Percentiles rank a stretch among this genome's conserved stretches.
Conservation (phyloP, 1,140 invertebrate genomes). For the Pentalonia nigronervosa region DNA sequence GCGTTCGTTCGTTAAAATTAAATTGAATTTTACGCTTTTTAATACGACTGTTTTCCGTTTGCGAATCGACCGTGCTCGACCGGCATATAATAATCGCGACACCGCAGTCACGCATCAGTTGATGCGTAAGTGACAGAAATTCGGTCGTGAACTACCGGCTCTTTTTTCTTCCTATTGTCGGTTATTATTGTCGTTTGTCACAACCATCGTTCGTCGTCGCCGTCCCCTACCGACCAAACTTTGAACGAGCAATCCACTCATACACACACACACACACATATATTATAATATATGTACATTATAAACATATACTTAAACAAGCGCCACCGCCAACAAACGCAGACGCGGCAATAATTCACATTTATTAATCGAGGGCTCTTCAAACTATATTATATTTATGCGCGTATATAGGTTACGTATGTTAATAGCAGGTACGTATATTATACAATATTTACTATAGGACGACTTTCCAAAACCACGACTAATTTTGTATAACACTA, state of each 20-base stretch:
- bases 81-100: background rate
- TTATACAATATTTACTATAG: background rate
- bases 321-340: conserved; percentile 34
- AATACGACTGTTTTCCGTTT: background rate
- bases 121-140: background rate
- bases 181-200: background rate
- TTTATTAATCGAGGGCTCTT: conserved; percentile 30
- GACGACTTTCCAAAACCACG: conserved; percentile 4
- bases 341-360: conserved; percentile 11
- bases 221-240: background rate
- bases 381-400: background rate
- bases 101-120: background rate
- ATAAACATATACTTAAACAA: conserved; percentile 16
- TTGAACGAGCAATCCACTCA: conserved; percentile 35
- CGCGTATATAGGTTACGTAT: background rate
- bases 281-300: background rate
- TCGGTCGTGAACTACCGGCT: background rate
- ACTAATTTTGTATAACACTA: background rate
- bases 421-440: background rate
- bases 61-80: background rate
- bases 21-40: background rate
- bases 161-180: background rate
- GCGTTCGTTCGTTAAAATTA: background rate
- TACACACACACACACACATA: background rate
- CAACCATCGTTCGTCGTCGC: background rate